Evolutionary conservation across 2,797 vertebrate genomes (phyloP).

Genomic region (Dipus sagitta): DNA sequence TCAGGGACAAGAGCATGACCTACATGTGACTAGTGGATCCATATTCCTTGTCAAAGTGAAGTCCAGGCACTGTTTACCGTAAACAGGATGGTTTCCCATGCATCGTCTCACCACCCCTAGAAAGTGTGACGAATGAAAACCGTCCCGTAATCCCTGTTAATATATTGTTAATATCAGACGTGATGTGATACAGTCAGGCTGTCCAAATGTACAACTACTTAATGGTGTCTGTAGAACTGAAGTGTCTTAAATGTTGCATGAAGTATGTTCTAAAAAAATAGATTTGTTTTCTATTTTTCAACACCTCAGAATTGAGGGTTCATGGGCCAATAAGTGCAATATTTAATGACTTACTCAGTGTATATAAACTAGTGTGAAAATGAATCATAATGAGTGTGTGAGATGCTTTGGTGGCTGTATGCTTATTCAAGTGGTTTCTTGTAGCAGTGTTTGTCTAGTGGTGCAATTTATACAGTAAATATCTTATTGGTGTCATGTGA

Average conservation of each 20-base stretch:
- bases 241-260: constrained; percentile 91
- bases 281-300: constrained; percentile 92
- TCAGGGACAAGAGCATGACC: constrained; percentile 37
- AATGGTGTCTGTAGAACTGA: constrained; percentile 88
- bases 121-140: constrained; percentile 78
- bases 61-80: constrained; percentile 61
- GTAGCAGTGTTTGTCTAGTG: constrained; percentile 84
- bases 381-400: constrained; percentile 85
- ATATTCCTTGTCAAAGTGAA: constrained; percentile 70
- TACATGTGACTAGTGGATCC: constrained; percentile 43
- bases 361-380: constrained; percentile 93
- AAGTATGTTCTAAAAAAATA: constrained; percentile 89
- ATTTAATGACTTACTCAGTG: constrained; percentile 96
- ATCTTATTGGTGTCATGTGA: constrained; percentile 83
- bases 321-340: constrained; percentile 99
- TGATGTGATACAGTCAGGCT: constrained; percentile 85
- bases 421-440: constrained; percentile 84
- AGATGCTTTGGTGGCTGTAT: constrained; percentile 86
- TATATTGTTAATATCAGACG: constrained; percentile 88
- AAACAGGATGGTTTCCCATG: constrained; percentile 43
- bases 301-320: constrained; percentile 94
- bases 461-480: constrained; percentile 84
- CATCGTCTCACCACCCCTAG: constrained; percentile 83
- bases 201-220: constrained; percentile 90
- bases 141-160: constrained; percentile 84